Percentiles rank a stretch among this genome's conserved stretches.
phyloP scores from a whole-genome alignment of 2,113 vertebrate genomes.

The Microtus richardsoni region DNA sequence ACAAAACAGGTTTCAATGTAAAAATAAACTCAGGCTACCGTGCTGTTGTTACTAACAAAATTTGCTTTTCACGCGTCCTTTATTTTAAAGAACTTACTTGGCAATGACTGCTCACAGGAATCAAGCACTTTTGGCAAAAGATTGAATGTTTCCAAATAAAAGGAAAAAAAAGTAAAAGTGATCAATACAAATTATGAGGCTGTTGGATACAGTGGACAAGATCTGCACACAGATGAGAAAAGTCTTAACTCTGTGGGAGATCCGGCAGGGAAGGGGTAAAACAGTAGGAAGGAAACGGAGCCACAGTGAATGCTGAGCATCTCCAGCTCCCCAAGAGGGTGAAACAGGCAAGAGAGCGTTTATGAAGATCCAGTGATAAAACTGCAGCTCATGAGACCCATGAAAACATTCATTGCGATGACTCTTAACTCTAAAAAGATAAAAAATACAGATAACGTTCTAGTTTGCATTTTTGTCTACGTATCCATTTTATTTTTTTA shows the following conservation, averaged over 20 bases:
- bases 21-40: not conserved
- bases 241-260: not conserved
- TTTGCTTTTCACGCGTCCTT: not conserved
- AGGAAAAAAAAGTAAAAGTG: not conserved
- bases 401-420: not conserved
- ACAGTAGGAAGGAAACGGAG: not conserved
- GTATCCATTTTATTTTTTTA: not conserved
- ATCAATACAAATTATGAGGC: not conserved
- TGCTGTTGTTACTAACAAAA: not conserved
- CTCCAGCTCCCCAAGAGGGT: not conserved
- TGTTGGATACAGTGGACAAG: not conserved
- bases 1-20: not conserved
- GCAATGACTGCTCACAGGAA: not conserved
- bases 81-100: not conserved
- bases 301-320: not conserved
- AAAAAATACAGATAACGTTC: not conserved
- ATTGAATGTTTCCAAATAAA: not conserved
- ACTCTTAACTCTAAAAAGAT: not conserved
- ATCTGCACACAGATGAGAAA: not conserved
- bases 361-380: not conserved
- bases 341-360: not conserved
- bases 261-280: constrained; percentile 1
- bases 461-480: not conserved
- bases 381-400: not conserved
- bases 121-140: not conserved